phyloP scores from a whole-genome alignment of 1,140 invertebrate genomes.

The Nasonia longicornis region DNA sequence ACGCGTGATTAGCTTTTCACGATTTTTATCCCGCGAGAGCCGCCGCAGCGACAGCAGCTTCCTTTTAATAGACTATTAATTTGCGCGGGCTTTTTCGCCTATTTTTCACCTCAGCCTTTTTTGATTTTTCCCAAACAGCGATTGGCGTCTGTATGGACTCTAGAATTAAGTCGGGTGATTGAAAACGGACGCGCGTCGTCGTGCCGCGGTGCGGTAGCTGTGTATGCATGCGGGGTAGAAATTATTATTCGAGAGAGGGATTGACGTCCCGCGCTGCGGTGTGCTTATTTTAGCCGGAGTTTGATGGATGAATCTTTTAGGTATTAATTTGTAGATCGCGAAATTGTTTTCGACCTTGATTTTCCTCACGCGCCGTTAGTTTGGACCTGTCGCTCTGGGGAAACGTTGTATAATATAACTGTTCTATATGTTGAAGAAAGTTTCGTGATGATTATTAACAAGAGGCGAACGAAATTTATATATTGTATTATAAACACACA shows the following conservation, averaged over 20 bases:
- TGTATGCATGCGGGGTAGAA: neutral
- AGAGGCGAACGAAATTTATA: no score
- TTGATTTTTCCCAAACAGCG: neutral
- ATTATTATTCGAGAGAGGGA: neutral
- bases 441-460: no score
- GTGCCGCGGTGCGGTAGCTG: neutral
- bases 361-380: neutral
- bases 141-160: neutral
- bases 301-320: conserved; percentile 21
- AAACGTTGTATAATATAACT: no score
- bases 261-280: neutral
- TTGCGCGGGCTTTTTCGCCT: neutral
- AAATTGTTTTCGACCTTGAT: conserved; percentile 25
- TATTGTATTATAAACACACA: no score
- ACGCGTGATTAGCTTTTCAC: conserved; percentile 8
- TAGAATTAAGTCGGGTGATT: conserved; percentile 20
- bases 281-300: neutral
- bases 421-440: no score
- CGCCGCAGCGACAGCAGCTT: neutral
- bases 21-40: neutral
- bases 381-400: neutral
- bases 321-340: conserved; percentile 24
- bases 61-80: conserved; percentile 34
- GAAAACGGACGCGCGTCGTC: conserved; percentile 2
- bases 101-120: neutral